Conservation (phyloP, 1,140 invertebrate species). For the Copidosoma floridanum region DNA sequence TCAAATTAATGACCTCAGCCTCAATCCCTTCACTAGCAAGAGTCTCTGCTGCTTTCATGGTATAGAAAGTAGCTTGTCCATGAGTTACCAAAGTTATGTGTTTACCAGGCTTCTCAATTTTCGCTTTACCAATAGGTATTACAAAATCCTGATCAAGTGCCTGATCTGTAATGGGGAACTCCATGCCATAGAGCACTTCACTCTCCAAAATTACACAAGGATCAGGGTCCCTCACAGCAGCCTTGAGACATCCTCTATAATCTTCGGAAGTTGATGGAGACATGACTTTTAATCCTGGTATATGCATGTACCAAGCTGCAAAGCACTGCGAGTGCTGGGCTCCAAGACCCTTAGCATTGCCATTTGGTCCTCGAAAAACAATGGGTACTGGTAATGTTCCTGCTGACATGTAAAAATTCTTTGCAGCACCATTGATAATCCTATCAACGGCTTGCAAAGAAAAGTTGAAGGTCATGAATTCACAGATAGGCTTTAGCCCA, state of each 20-base stretch:
- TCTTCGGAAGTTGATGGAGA: constrained; percentile 72
- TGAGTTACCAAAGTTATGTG: constrained; percentile 67
- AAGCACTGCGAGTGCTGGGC: constrained; percentile 79
- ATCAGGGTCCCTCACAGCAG: constrained; percentile 68
- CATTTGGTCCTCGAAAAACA: constrained; percentile 76
- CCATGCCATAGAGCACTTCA: constrained; percentile 67
- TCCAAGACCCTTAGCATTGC: constrained; percentile 67
- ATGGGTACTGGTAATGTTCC: constrained; percentile 68
- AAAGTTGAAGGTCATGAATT: constrained; percentile 83
- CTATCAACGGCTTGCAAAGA: constrained; percentile 80
- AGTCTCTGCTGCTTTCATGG: constrained; percentile 67
- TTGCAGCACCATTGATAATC: constrained; percentile 72
- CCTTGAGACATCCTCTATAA: constrained; percentile 66
- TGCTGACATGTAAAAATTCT: constrained; percentile 72
- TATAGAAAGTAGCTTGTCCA: constrained; percentile 56
- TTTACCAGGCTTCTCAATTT: constrained; percentile 68
- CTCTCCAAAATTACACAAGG: constrained; percentile 72
- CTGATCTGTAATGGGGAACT: constrained; percentile 55
- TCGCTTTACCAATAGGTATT: constrained; percentile 75
- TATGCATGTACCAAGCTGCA: constrained; percentile 69
- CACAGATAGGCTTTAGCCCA: constrained; percentile 70
- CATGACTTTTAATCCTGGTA: constrained; percentile 69
- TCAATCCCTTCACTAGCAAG: constrained; percentile 60
- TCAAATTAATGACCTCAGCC: constrained; percentile 72
- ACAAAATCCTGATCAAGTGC: constrained; percentile 66